These are phyloP conservation scores for Spisula subtruncata DNA, from an alignment of 2,888 invertebrate genomes.

Conservation along the genomic window DNA sequence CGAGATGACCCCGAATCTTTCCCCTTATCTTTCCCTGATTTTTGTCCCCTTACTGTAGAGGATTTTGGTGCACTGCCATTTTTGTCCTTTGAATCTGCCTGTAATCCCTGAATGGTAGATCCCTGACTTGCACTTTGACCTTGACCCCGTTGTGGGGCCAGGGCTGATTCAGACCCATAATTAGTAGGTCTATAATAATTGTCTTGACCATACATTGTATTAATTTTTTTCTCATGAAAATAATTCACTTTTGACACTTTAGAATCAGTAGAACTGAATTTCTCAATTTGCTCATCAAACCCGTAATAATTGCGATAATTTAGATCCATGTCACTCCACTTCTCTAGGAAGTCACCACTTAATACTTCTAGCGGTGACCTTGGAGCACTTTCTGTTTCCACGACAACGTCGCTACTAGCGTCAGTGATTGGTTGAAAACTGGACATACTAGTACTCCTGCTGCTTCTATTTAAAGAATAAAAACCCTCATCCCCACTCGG, in stretches of 20 bases:
- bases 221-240: constrained; percentile 76
- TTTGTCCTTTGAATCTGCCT: constrained; percentile 51
- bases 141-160: constrained; percentile 28
- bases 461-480: constrained; percentile 70
- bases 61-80: constrained; percentile 50
- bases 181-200: constrained; percentile 74
- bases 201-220: constrained; percentile 73
- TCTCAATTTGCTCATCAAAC: constrained; percentile 70
- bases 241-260: constrained; percentile 74
- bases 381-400: constrained; percentile 38
- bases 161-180: constrained; percentile 54
- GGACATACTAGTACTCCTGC: constrained; percentile 67
- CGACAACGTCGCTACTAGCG: constrained; percentile 20
- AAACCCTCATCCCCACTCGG: constrained; percentile 68
- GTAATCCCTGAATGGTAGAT: constrained; percentile 56
- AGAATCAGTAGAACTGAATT: constrained; percentile 70
- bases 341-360: constrained; percentile 75
- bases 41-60: constrained; percentile 48
- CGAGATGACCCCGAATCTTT: constrained; percentile 46
- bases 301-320: constrained; percentile 79
- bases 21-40: constrained; percentile 54
- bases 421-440: constrained; percentile 67
- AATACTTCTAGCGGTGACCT: constrained; percentile 65
- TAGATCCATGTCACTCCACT: constrained; percentile 77
- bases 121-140: constrained; percentile 45